Percentiles rank a stretch among this genome's conserved stretches.
These are phyloP conservation scores for Pedetes capensis DNA, from an alignment of 2,113 vertebrate genomes.

Conservation along the genomic window DNA sequence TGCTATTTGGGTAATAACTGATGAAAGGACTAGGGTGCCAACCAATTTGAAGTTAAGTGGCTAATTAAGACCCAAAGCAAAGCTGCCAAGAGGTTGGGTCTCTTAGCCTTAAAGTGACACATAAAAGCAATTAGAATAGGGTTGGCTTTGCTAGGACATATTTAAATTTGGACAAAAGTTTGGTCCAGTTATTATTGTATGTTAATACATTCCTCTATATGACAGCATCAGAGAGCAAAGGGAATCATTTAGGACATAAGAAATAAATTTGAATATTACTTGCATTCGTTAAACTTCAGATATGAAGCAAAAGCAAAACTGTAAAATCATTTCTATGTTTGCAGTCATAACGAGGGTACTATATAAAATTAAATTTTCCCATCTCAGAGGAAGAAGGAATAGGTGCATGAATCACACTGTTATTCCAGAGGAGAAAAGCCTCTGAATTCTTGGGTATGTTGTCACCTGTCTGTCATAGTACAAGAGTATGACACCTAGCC, in stretches of 20 bases:
- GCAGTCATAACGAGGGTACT: slow-evolving; percentile 35
- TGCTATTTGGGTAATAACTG: slow-evolving; percentile 75
- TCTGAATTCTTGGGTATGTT: slow-evolving; percentile 67
- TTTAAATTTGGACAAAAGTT: slow-evolving; percentile 78
- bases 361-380: slow-evolving; percentile 57
- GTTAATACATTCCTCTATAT: slow-evolving; percentile 70
- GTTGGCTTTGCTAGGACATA: slow-evolving; percentile 64
- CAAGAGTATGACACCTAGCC: slow-evolving; percentile 60
- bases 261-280: slow-evolving; percentile 69
- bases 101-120: slow-evolving; percentile 77
- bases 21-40: slow-evolving; percentile 41
- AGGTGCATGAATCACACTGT: slow-evolving; percentile 32
- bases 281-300: slow-evolving; percentile 48
- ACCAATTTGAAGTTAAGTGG: slow-evolving; percentile 73
- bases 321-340: slow-evolving; percentile 67
- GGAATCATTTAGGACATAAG: slow-evolving; percentile 61
- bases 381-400: slow-evolving; percentile 32
- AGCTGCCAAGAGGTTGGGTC: slow-evolving; percentile 74
- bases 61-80: slow-evolving; percentile 73
- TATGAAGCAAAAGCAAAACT: slow-evolving; percentile 55
- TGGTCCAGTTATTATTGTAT: slow-evolving; percentile 76
- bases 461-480: slow-evolving; percentile 75
- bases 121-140: slow-evolving; percentile 77
- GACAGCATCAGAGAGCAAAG: slow-evolving; percentile 60
- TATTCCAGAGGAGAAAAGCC: slow-evolving; percentile 62